phyloP scores from a whole-genome alignment of 2,797 vertebrate genomes.

The Melopsittacus undulatus region DNA sequence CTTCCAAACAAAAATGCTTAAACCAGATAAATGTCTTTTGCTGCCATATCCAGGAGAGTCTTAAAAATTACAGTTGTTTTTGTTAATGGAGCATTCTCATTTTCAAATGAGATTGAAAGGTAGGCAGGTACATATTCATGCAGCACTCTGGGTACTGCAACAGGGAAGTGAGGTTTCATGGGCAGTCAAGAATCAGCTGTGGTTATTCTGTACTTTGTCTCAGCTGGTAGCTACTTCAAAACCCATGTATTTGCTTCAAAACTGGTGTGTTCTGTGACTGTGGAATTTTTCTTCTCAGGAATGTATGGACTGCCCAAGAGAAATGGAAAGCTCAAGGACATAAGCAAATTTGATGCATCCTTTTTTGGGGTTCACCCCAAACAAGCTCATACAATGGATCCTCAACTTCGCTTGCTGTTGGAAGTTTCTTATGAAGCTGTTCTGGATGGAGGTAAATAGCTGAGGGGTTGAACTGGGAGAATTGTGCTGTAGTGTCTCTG shows the following conservation, averaged over 20 bases:
- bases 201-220: neutral
- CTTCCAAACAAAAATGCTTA: neutral
- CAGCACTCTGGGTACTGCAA: neutral
- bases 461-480: neutral
- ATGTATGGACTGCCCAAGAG: conserved; percentile 90
- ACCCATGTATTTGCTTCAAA: neutral
- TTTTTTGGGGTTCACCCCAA: conserved; percentile 95
- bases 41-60: neutral
- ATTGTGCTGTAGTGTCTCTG: neutral
- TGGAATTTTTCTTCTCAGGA: conserved; percentile 75
- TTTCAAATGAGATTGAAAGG: neutral
- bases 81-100: neutral
- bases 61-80: neutral
- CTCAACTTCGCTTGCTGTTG: conserved; percentile 91
- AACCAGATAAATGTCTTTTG: neutral
- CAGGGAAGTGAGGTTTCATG: neutral
- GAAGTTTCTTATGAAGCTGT: conserved; percentile 94
- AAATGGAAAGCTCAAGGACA: conserved; percentile 94
- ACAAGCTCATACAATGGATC: conserved; percentile 98
- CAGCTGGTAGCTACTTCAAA: neutral
- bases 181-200: neutral
- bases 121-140: neutral
- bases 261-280: neutral
- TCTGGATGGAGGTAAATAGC: conserved; percentile 88
- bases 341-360: conserved; percentile 91